Evolutionary conservation across 2,888 invertebrate species (phyloP).

Genomic region (Selenia dentaria): DNA sequence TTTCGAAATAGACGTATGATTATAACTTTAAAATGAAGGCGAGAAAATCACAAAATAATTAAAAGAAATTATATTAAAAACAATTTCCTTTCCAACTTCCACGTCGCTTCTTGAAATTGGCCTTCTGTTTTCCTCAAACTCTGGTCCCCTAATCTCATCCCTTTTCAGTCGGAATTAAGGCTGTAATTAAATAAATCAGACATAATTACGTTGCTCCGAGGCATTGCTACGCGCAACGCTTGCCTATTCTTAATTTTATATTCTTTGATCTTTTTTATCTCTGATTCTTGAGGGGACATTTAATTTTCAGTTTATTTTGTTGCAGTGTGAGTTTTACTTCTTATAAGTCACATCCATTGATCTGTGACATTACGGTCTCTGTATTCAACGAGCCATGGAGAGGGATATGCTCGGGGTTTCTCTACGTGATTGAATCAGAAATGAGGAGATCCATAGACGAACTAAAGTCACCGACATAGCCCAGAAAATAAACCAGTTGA

Average conservation of each 20-base stretch:
- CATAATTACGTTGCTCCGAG: constrained; percentile 51
- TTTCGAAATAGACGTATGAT: too few species aligned
- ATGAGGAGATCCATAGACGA: too few species aligned
- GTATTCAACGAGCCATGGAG: too few species aligned
- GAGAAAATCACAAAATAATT: too few species aligned
- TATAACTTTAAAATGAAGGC: too few species aligned
- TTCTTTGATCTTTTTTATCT: constrained; percentile 27
- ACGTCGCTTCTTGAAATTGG: constrained; percentile 12
- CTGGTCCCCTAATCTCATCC: constrained; percentile 43
- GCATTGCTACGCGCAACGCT: constrained; percentile 33
- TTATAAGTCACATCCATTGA: too few species aligned
- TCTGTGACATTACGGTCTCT: too few species aligned
- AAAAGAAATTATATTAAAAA: neutral
- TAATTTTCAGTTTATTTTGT: neutral
- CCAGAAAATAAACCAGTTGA: too few species aligned
- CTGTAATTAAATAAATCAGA: constrained; percentile 63
- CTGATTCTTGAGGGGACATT: constrained; percentile 3
- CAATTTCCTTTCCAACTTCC: neutral
- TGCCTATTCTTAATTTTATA: constrained; percentile 31
- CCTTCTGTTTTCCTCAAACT: constrained; percentile 22
- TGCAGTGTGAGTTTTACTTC: neutral
- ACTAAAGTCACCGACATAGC: too few species aligned
- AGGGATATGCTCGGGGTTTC: too few species aligned
- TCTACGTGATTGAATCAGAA: too few species aligned
- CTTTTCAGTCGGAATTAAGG: constrained; percentile 52